Evolutionary conservation across 2,113 vertebrate genomes (phyloP).

Genomic region (Passer montanus): DNA sequence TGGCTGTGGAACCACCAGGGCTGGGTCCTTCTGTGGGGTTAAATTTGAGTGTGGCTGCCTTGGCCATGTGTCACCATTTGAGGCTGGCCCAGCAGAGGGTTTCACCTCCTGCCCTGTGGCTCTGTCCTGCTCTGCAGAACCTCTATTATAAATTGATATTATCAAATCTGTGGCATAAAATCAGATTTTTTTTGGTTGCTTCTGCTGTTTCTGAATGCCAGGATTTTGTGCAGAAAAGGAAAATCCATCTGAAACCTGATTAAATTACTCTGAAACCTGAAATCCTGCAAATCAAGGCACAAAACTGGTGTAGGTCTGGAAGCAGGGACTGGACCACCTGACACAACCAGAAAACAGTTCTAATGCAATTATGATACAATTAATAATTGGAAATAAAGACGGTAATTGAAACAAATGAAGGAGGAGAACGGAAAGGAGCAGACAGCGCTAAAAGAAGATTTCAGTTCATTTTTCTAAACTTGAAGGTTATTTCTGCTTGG

Average conservation of each 20-base stretch:
- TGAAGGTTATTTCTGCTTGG: neutral
- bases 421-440: neutral
- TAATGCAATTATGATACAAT: neutral
- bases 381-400: neutral
- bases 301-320: neutral
- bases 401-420: neutral
- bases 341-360: neutral
- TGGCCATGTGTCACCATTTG: rapidly evolving
- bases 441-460: neutral
- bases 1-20: rapidly evolving
- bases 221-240: neutral
- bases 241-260: neutral
- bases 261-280: neutral
- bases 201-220: neutral
- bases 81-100: neutral
- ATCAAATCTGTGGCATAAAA: neutral
- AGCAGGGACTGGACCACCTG: neutral
- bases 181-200: neutral
- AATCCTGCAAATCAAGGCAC: neutral
- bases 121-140: neutral
- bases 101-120: neutral
- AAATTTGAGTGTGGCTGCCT: neutral
- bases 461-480: neutral
- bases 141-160: rapidly evolving
- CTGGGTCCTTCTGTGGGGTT: rapidly evolving